These are phyloP conservation scores for Drosophila emarginata DNA, from an alignment of 2,888 invertebrate species.

Conservation along the genomic window DNA sequence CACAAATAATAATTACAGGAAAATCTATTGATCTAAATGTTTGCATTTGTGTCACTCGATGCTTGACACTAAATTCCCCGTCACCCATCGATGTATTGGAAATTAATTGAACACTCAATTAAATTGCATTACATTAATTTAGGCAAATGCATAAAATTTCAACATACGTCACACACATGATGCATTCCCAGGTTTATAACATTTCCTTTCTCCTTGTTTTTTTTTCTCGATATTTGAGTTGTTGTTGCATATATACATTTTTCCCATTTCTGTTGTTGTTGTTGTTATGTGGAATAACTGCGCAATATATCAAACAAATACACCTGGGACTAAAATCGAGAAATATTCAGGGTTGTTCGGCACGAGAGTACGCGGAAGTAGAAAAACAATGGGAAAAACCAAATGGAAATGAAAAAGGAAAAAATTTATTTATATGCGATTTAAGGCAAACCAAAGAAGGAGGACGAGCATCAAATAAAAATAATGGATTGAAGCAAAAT, in stretches of 20 bases:
- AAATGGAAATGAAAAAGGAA: constrained; percentile 57
- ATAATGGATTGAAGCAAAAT: constrained; percentile 70
- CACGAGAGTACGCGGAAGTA: constrained; percentile 25
- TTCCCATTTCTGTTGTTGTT: neutral
- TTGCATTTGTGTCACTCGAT: neutral
- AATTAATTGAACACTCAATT: constrained; percentile 60
- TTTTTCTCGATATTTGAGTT: neutral
- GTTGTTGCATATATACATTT: constrained; percentile 1
- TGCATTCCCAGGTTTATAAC: constrained; percentile 61
- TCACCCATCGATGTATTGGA: neutral
- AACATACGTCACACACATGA: constrained; percentile 66
- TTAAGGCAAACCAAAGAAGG: constrained; percentile 44
- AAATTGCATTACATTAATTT: constrained; percentile 64
- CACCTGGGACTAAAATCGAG: constrained; percentile 60
- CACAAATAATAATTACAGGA: no score
- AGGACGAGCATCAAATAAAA: constrained; percentile 47
- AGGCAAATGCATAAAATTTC: constrained; percentile 53
- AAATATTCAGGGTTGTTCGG: constrained; percentile 59
- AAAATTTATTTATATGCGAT: constrained; percentile 65
- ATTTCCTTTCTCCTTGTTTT: neutral
- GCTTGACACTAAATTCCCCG: neutral
- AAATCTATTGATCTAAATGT: neutral
- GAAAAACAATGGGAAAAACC: constrained; percentile 54
- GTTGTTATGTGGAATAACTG: constrained; percentile 55
- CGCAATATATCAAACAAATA: constrained; percentile 71